Conservation (phyloP, 53 echinoderm and acorn worm genomes). For the Holothuria leucospilota region DNA sequence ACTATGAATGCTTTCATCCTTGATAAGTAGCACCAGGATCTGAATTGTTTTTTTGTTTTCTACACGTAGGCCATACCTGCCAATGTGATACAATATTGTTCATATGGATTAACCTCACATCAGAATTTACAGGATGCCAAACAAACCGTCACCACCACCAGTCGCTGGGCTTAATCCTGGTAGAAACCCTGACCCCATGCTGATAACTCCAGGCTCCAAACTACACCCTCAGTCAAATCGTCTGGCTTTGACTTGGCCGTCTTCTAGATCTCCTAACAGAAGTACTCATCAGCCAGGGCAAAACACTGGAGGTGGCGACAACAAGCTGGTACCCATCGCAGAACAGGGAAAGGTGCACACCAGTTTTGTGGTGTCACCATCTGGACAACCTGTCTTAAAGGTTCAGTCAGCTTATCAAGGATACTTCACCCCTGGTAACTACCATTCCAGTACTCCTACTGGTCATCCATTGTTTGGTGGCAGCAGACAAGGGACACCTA, state of each 20-base stretch:
- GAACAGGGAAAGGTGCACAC: conserved; percentile 18
- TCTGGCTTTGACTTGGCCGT: conserved; percentile 14
- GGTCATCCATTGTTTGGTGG: not conserved
- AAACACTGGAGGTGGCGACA: not conserved
- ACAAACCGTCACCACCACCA: conserved; percentile 14
- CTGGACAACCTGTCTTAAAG: conserved; percentile 54
- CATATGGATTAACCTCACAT: too few species aligned
- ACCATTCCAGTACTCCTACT: not conserved
- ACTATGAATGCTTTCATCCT: too few species aligned
- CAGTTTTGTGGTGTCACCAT: conserved; percentile 57
- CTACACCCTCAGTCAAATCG: not conserved
- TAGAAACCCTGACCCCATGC: not conserved
- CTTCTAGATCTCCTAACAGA: not conserved
- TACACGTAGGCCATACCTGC: too few species aligned
- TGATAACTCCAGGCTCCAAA: conserved; percentile 29
- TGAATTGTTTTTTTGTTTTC: too few species aligned
- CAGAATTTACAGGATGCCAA: not conserved
- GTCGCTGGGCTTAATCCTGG: not conserved
- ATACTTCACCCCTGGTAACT: conserved; percentile 13
- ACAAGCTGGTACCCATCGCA: not conserved
- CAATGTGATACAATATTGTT: too few species aligned
- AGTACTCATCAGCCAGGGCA: too few species aligned
- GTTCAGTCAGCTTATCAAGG: conserved; percentile 38
- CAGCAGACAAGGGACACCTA: not conserved
- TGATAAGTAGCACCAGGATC: too few species aligned